phyloP scores from a whole-genome alignment of 2,797 vertebrate species.

The Sarcophilus harrisii region DNA sequence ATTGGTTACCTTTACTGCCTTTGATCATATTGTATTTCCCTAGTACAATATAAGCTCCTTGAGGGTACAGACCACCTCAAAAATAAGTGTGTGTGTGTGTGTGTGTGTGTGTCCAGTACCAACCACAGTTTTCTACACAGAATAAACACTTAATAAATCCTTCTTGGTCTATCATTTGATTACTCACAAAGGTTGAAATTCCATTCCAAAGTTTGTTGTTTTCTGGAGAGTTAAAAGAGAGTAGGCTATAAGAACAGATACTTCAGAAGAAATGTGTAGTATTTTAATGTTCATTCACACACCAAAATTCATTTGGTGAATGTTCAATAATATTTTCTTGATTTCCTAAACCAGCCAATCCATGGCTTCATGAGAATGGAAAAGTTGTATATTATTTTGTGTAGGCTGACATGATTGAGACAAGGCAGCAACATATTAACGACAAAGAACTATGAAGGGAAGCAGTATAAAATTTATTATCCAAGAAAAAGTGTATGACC shows the following conservation, averaged over 20 bases:
- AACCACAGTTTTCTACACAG: background rate
- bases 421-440: background rate
- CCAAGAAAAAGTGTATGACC: background rate
- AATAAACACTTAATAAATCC: background rate
- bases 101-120: background rate
- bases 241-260: background rate
- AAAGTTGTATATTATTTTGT: background rate
- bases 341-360: background rate
- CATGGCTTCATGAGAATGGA: background rate
- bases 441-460: background rate
- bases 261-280: background rate
- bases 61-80: background rate
- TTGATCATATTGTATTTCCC: background rate
- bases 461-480: background rate
- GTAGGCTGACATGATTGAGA: background rate
- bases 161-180: background rate
- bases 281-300: background rate
- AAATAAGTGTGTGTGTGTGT: background rate
- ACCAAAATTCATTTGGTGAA: background rate
- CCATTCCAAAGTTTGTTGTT: background rate
- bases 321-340: background rate
- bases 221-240: background rate
- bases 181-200: background rate
- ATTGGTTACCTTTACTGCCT: background rate
- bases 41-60: background rate